Evolutionary conservation across 1,140 invertebrate species (phyloP).

Genomic region (Drosophila equinoxialis): DNA sequence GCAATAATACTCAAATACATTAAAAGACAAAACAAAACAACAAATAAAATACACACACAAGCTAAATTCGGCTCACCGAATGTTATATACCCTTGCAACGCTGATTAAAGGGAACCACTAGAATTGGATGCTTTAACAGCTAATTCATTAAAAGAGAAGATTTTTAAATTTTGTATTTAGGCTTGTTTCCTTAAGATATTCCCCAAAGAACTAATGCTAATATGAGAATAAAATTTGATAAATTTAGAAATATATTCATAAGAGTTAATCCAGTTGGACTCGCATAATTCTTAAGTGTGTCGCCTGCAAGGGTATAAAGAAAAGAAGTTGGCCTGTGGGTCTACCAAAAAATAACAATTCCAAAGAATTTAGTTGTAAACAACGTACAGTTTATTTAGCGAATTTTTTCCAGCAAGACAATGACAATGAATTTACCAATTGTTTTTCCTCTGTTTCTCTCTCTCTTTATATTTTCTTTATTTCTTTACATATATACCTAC

Average conservation of each 20-base stretch:
- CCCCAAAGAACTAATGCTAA: too few relatives aligned
- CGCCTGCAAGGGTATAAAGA: neutral
- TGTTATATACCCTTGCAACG: neutral
- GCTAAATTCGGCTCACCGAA: neutral
- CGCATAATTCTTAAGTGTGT: neutral
- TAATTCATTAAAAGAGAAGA: too few relatives aligned
- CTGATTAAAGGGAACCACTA: neutral
- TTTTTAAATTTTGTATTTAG: too few relatives aligned
- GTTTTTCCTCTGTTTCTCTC: conserved; percentile 48
- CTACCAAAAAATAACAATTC: conserved; percentile 60
- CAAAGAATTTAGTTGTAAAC: conserved; percentile 75
- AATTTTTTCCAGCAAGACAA: conserved; percentile 59
- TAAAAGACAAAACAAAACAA: conserved; percentile 30
- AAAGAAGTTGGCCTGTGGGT: neutral
- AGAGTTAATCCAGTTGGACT: too few relatives aligned
- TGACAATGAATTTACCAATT: conserved; percentile 38
- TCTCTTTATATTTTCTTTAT: conserved; percentile 38
- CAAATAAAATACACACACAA: neutral
- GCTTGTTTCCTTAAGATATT: too few relatives aligned
- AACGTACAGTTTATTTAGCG: conserved; percentile 56
- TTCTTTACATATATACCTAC: conserved; percentile 51
- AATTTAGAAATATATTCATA: too few relatives aligned
- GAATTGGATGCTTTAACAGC: neutral
- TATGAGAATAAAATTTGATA: too few relatives aligned
- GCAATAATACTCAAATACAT: conserved; percentile 77